Base-by-base conservation (phyloP, 2,113 vertebrate genomes). In the Meleagris gallopavo region DNA sequence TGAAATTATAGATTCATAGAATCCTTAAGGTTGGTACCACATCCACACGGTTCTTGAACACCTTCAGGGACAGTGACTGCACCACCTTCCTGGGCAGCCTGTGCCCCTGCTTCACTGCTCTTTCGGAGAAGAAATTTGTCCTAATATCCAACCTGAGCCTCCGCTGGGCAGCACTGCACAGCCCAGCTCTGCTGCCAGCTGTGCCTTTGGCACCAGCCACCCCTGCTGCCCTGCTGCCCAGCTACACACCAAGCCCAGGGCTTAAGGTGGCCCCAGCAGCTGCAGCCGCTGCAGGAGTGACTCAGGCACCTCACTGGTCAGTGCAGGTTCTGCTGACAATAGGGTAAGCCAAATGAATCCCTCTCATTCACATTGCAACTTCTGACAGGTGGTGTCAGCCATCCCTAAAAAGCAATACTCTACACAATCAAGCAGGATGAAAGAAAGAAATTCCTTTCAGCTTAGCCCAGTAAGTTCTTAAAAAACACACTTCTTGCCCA, bases 91-190 rank as follows among this genome's bases (percentile, higher is more conserved):
- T 57, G 54, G 9, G 54, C 54, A 57, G 54, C 54, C 54, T 57
- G 54, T 57, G 54, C 54, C 54, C 19, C 25, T 19, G 30, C 54
- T 2, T 18, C 29, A 57, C 54, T 4, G 10, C 16, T 57, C 54
- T 32, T 19, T 57, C 4, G 3, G 54, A 57, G 54, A 57, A 57
- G 54, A 29, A 16, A 54, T 32, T 3, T 19, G 32, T 57, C 54
- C 54, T 57, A 11, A 32, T 57, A 18, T 32, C 54, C 30, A 57
- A 32, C 30, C 54, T 57, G 16, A 57, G 32, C 30, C 54, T 57
- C 10, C 17, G 17, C 29, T 57, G 52, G 67, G 25, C 0, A 0
- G 19, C 74, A 30, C 29, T 43, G 57, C 79, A 55, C 24, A 60
- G 2, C 9, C 32, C 43, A 69, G 41, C 48, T 18, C 38, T 40